A percentile compares a stretch with the other conserved stretches of the same genome.
These are phyloP conservation scores for Harmothoe impar DNA, from an alignment of 2,888 invertebrate species.

Conservation along the genomic window DNA sequence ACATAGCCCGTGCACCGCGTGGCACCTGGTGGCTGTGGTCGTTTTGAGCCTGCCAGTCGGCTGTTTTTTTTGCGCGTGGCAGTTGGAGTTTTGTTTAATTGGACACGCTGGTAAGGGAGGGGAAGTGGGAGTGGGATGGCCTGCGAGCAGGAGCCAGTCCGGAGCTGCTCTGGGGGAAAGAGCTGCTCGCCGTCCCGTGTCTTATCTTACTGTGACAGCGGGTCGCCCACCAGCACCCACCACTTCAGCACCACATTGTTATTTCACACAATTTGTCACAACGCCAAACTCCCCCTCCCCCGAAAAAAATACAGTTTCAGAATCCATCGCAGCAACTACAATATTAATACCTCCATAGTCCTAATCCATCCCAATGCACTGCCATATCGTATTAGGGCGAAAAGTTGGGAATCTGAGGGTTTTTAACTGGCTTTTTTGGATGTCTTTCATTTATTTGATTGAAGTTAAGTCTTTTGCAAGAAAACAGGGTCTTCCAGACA, in stretches of 20 bases:
- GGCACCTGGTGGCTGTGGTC: constrained; percentile 15
- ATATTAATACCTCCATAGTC: background rate
- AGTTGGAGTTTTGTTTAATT: constrained; percentile 51
- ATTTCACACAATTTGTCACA: constrained; percentile 33
- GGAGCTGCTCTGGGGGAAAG: background rate
- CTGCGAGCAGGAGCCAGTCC: background rate
- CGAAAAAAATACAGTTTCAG: background rate
- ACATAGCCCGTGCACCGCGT: constrained; percentile 54
- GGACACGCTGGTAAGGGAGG: constrained; percentile 14
- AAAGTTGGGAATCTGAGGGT: background rate
- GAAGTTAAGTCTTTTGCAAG: background rate
- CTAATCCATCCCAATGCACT: background rate
- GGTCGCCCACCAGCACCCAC: background rate
- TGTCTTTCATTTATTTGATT: background rate
- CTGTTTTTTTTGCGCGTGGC: constrained; percentile 12
- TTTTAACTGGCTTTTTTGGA: background rate
- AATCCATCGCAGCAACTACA: background rate
- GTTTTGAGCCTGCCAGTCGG: background rate
- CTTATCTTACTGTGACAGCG: constrained; percentile 53
- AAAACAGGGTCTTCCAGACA: background rate
- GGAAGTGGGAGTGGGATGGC: background rate
- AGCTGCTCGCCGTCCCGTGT: constrained; percentile 32
- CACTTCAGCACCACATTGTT: constrained; percentile 39
- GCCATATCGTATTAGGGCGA: background rate
- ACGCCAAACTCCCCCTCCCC: background rate